These are phyloP conservation scores for Neopipo cinnamomea DNA, from an alignment of 2,113 vertebrate genomes.

Conservation along the genomic window DNA sequence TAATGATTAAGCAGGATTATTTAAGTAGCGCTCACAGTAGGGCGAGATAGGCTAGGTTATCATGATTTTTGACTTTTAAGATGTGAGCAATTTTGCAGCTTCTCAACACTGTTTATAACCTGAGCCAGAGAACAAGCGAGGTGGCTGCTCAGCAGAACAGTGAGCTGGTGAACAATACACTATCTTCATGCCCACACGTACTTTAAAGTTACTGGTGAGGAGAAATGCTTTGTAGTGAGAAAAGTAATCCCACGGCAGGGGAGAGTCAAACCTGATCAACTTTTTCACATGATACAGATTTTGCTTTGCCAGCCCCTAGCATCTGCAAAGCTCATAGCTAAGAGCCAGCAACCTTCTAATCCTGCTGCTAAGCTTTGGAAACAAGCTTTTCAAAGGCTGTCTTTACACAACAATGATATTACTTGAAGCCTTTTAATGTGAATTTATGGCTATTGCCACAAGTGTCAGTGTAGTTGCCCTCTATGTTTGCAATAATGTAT, in stretches of 20 bases:
- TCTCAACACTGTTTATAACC: conserved; percentile 43
- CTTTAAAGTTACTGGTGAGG: conserved; percentile 53
- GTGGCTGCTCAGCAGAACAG: conserved; percentile 41
- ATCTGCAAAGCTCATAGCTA: conserved; percentile 38
- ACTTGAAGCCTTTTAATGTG: conserved; percentile 25
- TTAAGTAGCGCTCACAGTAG: conserved; percentile 19
- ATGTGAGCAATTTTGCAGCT: conserved; percentile 39
- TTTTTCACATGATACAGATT: conserved; percentile 62
- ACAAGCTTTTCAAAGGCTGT: conserved; percentile 33
- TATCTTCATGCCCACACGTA: conserved; percentile 53
- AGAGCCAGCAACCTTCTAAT: conserved; percentile 54
- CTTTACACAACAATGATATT: conserved; percentile 13
- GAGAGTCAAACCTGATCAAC: conserved; percentile 56
- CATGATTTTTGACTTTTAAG: neutral
- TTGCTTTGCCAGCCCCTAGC: conserved; percentile 53
- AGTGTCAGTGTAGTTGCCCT: neutral
- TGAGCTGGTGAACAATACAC: conserved; percentile 33
- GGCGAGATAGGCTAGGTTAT: conserved; percentile 36
- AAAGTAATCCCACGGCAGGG: conserved; percentile 58
- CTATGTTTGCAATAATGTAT: neutral
- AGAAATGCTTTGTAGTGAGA: conserved; percentile 63
- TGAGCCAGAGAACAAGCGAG: neutral
- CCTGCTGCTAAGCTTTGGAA: conserved; percentile 54
- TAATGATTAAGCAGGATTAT: conserved; percentile 60
- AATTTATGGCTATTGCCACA: neutral